These are phyloP conservation scores for Chauna torquata DNA, from an alignment of 2,113 vertebrate genomes.

Conservation along the genomic window DNA sequence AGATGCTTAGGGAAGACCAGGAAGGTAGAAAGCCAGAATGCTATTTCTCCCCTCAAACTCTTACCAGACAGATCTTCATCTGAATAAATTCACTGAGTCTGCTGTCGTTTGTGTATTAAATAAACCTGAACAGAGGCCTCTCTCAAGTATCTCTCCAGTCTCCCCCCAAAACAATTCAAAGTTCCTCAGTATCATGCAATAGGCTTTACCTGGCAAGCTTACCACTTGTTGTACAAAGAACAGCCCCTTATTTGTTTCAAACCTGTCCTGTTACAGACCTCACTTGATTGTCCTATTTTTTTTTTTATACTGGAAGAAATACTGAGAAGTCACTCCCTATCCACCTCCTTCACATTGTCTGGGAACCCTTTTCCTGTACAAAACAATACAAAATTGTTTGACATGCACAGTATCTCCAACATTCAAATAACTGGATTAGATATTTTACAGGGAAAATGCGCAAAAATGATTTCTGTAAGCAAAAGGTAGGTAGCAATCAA, in stretches of 20 bases:
- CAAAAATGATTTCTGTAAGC: not conserved
- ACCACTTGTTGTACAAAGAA: not conserved
- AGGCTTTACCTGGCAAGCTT: not conserved
- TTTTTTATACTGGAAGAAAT: not conserved
- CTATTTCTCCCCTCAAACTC: not conserved
- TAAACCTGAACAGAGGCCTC: not conserved
- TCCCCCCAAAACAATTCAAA: not conserved
- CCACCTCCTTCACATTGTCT: not conserved
- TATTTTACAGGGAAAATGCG: not conserved
- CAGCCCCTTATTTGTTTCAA: not conserved
- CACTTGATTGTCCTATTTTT: not conserved
- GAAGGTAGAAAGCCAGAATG: not conserved
- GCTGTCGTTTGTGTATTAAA: not conserved
- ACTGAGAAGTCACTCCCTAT: not conserved
- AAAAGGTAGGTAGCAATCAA: not conserved
- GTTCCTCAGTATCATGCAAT: not conserved
- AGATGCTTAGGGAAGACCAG: not conserved
- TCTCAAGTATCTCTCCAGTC: not conserved
- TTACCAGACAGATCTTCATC: not conserved
- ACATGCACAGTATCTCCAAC: not conserved
- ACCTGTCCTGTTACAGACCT: not conserved
- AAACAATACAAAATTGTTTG: not conserved
- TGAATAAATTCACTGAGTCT: not conserved
- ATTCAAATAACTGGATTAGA: not conserved
- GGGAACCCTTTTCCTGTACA: not conserved